Evolutionary conservation across 2,113 vertebrate genomes (phyloP), one percentile per base, ranked within the genome.

Genomic region (Alethe castanea): DNA sequence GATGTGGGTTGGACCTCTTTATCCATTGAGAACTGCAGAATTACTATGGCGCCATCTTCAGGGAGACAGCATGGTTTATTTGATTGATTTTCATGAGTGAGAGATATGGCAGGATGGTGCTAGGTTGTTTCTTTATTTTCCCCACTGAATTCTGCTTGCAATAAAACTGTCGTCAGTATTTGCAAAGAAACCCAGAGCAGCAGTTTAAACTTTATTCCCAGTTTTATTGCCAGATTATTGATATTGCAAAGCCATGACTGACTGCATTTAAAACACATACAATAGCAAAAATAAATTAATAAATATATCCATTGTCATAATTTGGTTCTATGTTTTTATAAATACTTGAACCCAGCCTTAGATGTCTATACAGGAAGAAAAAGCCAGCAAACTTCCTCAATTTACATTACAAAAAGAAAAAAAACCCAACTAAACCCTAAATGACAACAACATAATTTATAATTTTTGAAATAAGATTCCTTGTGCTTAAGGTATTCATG

Each of bases 91-190:
- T 83, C 28, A 17, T 50, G 80, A 93, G 61, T 65, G 52, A 94
- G 10, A 80, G 33, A 69, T 70, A 81, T 64, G n/a, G 44, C 60
- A 94, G 79, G 62, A 57, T 47, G 33, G 18, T 24, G 48, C 11
- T 50, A 28, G 22, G 36, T 72, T 82, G 73, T 40, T 62, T 65
- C 44, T 92, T 44, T 38, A 7, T 5, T 19, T 59, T 33, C 22
- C 28, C 6, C 19, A 19, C 2, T 5, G 33, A 80, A 82, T 94
- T 93, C 70, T 92, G 25, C 47, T 88, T 93, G 70, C 38, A 96
- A 88, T 96, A 97, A 97, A 97, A 65, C 59, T 94, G 90, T 93
- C 60, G 69, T 44, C 56, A 81, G 72, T 60, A 85, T 92, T 96
- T 95, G 69, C 59, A 77, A 95, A 96, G 81, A 71, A 94, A 88